These are phyloP conservation scores for Gari tellinella DNA, from an alignment of 2,888 invertebrate genomes.

Conservation along the genomic window DNA sequence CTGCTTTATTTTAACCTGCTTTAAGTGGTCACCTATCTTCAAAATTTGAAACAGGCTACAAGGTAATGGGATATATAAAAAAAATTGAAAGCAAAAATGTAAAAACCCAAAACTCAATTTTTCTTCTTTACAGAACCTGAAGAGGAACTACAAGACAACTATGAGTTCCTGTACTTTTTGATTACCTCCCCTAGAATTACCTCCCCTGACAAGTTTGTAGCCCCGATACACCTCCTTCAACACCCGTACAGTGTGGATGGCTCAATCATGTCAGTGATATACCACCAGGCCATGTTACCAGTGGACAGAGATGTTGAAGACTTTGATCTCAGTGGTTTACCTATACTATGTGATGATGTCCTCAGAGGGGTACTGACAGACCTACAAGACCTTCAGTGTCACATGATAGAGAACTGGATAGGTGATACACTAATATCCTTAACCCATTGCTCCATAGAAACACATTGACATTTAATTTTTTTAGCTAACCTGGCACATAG, in stretches of 20 bases:
- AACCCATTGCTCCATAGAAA: no score
- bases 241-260: constrained; percentile 63
- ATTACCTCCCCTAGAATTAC: constrained; percentile 57
- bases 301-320: constrained; percentile 1
- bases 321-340: constrained; percentile 42
- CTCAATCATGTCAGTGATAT: constrained; percentile 42
- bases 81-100: no score
- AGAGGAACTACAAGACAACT: constrained; percentile 61
- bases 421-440: not conserved
- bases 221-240: constrained; percentile 49
- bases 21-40: no score
- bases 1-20: no score
- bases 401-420: constrained; percentile 38
- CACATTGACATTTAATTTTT: no score
- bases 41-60: no score
- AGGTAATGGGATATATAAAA: no score
- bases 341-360: constrained; percentile 36
- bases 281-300: constrained; percentile 20
- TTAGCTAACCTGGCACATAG: no score
- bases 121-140: constrained; percentile 64
- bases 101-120: no score
- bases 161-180: constrained; percentile 65
- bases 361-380: constrained; percentile 45
- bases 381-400: constrained; percentile 30
- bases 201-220: constrained; percentile 40